Conservation (phyloP, 2,113 vertebrate species). For the Cinclus mexicanus region DNA sequence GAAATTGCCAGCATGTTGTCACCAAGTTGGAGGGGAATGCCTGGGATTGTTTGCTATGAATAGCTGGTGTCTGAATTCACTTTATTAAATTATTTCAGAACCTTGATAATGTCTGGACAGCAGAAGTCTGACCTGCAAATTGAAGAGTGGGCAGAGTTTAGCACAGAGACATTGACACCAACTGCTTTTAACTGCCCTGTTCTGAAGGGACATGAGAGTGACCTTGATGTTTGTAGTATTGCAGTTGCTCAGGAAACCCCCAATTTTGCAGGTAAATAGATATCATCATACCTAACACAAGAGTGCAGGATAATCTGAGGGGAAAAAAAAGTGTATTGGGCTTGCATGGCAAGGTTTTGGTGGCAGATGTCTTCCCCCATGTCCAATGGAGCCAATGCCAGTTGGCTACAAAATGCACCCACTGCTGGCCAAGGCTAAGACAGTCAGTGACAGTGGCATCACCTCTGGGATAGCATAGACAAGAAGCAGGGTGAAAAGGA, state of each 20-base stretch:
- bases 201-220: not conserved
- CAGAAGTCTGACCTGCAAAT: slow-evolving; percentile 13
- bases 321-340: not conserved
- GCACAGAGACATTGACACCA: not conserved
- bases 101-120: not conserved
- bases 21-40: not conserved
- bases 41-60: not conserved
- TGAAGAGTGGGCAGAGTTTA: not conserved
- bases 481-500: accelerated
- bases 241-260: not conserved
- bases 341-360: not conserved
- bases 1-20: not conserved
- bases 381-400: not conserved
- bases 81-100: slow-evolving; percentile 13
- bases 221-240: not conserved
- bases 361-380: not conserved
- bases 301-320: not conserved
- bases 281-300: not conserved
- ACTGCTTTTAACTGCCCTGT: not conserved
- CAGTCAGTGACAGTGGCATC: not conserved
- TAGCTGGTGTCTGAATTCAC: not conserved
- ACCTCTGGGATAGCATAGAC: not conserved
- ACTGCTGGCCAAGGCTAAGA: not conserved
- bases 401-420: not conserved
- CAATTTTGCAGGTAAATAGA: not conserved